Percentiles rank a stretch among this genome's conserved stretches.
These are phyloP conservation scores for Aplocera efformata DNA, from an alignment of 2,888 invertebrate genomes.

Conservation along the genomic window DNA sequence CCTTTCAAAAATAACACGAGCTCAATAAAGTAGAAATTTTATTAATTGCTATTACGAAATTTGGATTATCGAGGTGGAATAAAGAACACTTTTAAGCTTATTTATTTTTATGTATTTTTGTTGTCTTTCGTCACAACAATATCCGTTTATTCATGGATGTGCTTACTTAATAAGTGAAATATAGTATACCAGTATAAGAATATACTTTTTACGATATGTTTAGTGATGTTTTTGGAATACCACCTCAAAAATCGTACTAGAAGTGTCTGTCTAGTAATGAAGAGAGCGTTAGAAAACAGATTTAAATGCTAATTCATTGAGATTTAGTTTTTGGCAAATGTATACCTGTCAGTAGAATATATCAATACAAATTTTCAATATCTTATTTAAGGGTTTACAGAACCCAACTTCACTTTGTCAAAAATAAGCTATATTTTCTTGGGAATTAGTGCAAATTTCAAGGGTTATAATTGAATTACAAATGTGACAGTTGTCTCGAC, in stretches of 20 bases:
- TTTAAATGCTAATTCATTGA: too few relatives aligned
- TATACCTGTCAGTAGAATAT: too few relatives aligned
- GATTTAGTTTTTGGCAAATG: too few relatives aligned
- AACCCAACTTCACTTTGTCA: too few relatives aligned
- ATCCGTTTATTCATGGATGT: too few relatives aligned
- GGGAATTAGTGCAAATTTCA: conserved; percentile 37
- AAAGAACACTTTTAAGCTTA: conserved; percentile 3
- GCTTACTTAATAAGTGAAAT: conserved; percentile 3
- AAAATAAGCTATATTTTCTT: conserved; percentile 28
- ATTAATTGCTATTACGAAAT: conserved; percentile 9
- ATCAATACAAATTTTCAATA: too few relatives aligned
- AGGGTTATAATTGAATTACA: conserved; percentile 48
- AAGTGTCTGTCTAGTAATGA: too few relatives aligned
- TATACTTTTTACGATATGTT: conserved; percentile 6
- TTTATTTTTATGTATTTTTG: conserved; percentile 5
- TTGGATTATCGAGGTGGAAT: conserved; percentile 9
- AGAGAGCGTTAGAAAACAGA: too few relatives aligned
- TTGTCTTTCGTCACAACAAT: background rate
- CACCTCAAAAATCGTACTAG: too few relatives aligned
- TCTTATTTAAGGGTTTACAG: too few relatives aligned
- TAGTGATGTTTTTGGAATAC: too few relatives aligned
- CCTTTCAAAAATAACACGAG: conserved; percentile 29
- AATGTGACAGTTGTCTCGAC: conserved; percentile 27
- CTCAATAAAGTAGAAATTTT: conserved; percentile 27
- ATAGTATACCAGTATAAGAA: conserved; percentile 1